A percentile compares a stretch with the other conserved stretches of the same genome.
Evolutionary conservation across 2,888 invertebrate genomes (phyloP).

Genomic region (Ptilodon capucinus): DNA sequence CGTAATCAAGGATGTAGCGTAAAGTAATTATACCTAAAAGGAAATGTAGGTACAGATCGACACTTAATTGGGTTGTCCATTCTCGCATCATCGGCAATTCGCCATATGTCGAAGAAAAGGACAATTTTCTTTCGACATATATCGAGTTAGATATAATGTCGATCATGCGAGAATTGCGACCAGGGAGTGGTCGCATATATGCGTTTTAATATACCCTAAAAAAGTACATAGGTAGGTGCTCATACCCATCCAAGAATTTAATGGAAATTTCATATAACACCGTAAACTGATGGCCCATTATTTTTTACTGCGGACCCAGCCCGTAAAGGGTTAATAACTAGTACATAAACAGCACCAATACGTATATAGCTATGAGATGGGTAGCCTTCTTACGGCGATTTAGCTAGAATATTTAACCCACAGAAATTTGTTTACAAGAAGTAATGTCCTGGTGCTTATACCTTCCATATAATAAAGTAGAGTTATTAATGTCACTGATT

Average conservation of each 20-base stretch:
- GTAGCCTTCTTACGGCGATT: neutral
- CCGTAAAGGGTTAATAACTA: conserved; percentile 32
- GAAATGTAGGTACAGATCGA: too few species aligned
- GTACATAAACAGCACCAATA: conserved; percentile 19
- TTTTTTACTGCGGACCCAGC: conserved; percentile 34
- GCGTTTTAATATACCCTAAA: neutral
- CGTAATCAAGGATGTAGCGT: too few species aligned
- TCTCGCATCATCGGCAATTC: too few species aligned
- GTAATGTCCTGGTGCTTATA: conserved; percentile 45
- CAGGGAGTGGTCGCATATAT: too few species aligned
- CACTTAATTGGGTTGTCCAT: too few species aligned
- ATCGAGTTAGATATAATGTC: too few species aligned
- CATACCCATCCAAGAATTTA: conserved; percentile 25
- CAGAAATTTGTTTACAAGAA: conserved; percentile 52
- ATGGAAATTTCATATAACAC: conserved; percentile 34
- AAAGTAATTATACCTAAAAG: too few species aligned
- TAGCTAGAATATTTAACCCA: too few species aligned
- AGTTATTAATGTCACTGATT: neutral
- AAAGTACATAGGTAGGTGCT: neutral
- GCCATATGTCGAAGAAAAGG: too few species aligned
- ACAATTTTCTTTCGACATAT: too few species aligned
- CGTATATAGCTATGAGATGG: conserved; percentile 3
- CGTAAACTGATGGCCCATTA: conserved; percentile 29
- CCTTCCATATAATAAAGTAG: conserved; percentile 22
- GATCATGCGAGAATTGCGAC: too few species aligned